Percentiles rank a stretch among this genome's conserved stretches.
Conservation (phyloP, 2,888 invertebrate genomes). For the Sthenelais limicola region DNA sequence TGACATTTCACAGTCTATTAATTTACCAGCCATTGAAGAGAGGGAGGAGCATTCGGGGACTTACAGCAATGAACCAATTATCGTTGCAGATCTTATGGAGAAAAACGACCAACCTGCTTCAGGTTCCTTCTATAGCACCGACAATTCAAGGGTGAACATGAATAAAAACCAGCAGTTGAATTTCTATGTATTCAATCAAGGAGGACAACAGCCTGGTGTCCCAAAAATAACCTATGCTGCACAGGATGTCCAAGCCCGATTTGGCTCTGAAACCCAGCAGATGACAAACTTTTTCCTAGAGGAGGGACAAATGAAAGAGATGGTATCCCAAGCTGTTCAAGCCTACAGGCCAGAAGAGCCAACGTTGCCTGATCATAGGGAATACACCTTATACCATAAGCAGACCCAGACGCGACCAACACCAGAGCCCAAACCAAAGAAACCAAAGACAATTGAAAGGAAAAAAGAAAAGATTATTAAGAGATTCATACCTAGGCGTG, state of each 20-base stretch:
- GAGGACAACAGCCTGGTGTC: not conserved
- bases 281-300: not conserved
- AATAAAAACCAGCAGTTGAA: constrained; percentile 40
- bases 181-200: constrained; percentile 43
- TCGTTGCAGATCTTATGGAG: constrained; percentile 42
- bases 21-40: constrained; percentile 36
- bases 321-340: constrained; percentile 29
- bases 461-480: constrained; percentile 24
- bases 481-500: not conserved
- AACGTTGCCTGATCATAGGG: constrained; percentile 9
- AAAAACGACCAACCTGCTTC: not conserved
- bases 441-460: constrained; percentile 15
- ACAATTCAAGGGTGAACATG: constrained; percentile 42
- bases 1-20: no score
- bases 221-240: not conserved
- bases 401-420: constrained; percentile 44
- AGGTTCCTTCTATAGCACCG: constrained; percentile 1
- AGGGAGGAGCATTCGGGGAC: constrained; percentile 22
- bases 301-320: constrained; percentile 1
- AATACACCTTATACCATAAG: constrained; percentile 41
- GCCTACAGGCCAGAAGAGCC: not conserved
- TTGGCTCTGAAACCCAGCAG: not conserved
- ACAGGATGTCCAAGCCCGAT: not conserved
- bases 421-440: not conserved
- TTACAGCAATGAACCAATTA: constrained; percentile 46